Evolutionary conservation across 2,888 invertebrate genomes (phyloP).

Genomic region (Frankliniella intonsa): DNA sequence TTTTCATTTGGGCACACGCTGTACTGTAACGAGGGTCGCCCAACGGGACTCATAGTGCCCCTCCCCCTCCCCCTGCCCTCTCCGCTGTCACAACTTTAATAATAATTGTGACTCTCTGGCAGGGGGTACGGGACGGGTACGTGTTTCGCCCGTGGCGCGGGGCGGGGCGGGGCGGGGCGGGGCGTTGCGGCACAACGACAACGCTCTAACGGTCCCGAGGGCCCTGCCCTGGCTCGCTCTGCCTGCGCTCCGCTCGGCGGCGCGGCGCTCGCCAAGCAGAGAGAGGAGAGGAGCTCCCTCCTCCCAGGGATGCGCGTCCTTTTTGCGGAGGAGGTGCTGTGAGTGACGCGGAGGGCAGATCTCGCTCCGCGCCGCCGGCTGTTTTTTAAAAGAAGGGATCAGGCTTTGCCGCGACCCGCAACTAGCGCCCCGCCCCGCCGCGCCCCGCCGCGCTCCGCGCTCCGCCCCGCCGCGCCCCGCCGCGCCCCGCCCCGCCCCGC

Average conservation of each 20-base stretch:
- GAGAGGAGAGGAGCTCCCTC: no score
- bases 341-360: background rate
- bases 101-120: background rate
- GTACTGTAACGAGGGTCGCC: no score
- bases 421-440: no score
- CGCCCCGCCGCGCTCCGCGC: no score
- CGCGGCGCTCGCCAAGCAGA: background rate
- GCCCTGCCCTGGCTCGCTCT: background rate
- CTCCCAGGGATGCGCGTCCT: no score
- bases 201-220: background rate
- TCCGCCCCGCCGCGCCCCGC: no score
- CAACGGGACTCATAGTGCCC: no score
- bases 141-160: slow-evolving; percentile 21
- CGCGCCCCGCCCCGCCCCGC: slow-evolving; percentile 17
- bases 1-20: no score
- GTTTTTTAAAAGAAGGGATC: background rate
- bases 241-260: background rate
- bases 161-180: slow-evolving; percentile 8
- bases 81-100: background rate
- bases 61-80: no score
- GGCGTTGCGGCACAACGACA: background rate
- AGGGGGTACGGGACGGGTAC: background rate
- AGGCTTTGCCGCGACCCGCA: no score
- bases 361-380: background rate
- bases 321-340: no score